Evolutionary conservation across 1,140 invertebrate genomes (phyloP), one percentile per base, ranked within the genome.

Genomic region (Heliconius congener): DNA sequence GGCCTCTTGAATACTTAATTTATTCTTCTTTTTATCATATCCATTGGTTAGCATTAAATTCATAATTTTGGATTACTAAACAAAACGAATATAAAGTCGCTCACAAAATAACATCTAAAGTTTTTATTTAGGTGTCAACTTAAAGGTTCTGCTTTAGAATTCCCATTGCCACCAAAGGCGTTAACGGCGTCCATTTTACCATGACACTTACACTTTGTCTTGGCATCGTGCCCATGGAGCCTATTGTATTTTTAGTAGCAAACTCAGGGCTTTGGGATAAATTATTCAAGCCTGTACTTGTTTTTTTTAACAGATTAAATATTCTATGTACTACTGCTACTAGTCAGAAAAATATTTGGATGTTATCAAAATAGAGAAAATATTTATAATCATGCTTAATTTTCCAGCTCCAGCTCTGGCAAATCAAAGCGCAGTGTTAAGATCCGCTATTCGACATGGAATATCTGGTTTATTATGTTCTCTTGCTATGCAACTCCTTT

Each of bases 131-230:
- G 79, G 60, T 81, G 60, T 75, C 72, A 74, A 78, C 46, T 75
- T 74, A 78, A 57, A 74, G 34, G 71, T 81, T 81, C 57, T 81
- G 57, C 66, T 81, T 81, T 81, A 50, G 19, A 52, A 34, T 46
- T 55, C 50, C 60, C 13, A 39, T 66, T 8, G 74, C 34, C 19
- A 46, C 60, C 27, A 52, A 57, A 27, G 78, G 37, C 76, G 76
- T 84, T 84, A 82, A 72, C 57, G 73, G 52, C 72, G 66, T 73
- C 81, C 77, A 70, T 79, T 81, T 70, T 82, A 81, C 71, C 71
- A 60, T 82, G 82, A 84, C 82, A 82, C 81, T 70, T 79, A 74
- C 52, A 74, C 77, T 79, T 74, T 78, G 57, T 80, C 73, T 74
- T 81, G 79, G 79, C 82, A 60, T 18, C 39, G 39, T 76, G 79